Base-by-base conservation (phyloP, 30 jellyfish, hydroid and myxozoan species). In the Morbakka virulenta region DNA sequence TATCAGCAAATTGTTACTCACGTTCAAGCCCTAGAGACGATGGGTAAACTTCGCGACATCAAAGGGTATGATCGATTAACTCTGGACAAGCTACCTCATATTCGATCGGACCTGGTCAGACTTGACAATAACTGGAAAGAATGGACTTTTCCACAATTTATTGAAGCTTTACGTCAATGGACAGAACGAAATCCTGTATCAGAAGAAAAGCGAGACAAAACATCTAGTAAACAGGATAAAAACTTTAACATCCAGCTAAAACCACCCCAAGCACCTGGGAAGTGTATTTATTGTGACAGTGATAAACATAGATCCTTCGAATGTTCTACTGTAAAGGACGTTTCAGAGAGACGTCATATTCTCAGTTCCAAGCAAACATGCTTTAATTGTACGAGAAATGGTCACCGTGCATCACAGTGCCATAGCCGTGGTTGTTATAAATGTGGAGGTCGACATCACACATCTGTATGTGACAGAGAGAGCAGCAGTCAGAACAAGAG, bases 391-490 rank as follows among this genome's bases (percentile, higher is more conserved):
- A 68, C 72, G 0, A 85, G 85, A 3, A 80, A 35, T 67, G 53
- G 52, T 35, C 96, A 85, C 57, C 75, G 92, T 4, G 92, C 92
- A 9, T 30, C 2, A 53, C 83, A 69, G 28, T 85, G 96, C 31
- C 26, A 24, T 35, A 77, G 93, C 32, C 68, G 75, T 52, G 57
- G 66, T n/a, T 85, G 96, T 34, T 57, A 49, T 47, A 25, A 77
- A 22, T 85, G 93, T 47, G 80, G 66, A 27, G 51, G 66, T 65
- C 67, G 69, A 47, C 96, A 85, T 48, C 95, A 64, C 75, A 74
- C 95, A 28, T 84, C 95, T 25, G 63, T 84, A 41, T 75, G 95
- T 50, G 91, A 73, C 69, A 74, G 52, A 26, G 32, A 32, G 28
- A 36, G 70, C 62, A 68, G 36, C 14, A 48, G 35, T 48, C 77